Conservation (phyloP, 2,797 vertebrate species). For the Tympanoctomys barrerae region DNA sequence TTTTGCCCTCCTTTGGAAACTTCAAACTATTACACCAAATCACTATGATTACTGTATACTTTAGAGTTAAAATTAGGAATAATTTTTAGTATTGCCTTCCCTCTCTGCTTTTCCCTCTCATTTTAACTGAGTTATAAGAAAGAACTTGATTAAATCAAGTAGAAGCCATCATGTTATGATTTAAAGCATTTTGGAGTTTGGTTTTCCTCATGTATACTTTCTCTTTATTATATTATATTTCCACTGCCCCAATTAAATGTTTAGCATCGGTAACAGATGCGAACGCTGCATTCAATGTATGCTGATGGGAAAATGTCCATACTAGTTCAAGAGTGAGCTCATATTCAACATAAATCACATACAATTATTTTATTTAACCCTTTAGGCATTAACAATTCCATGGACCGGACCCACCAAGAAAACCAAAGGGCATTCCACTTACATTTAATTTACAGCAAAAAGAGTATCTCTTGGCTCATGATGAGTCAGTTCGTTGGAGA, state of each 20-base stretch:
- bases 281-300: slow-evolving; percentile 23
- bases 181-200: slow-evolving; percentile 79
- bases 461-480: neutral
- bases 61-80: slow-evolving; percentile 82
- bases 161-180: slow-evolving; percentile 79
- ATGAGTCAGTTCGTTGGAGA: neutral
- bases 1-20: slow-evolving; percentile 64
- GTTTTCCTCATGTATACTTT: slow-evolving; percentile 78
- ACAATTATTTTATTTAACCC: slow-evolving; percentile 70
- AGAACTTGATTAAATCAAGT: slow-evolving; percentile 83
- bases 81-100: slow-evolving; percentile 80
- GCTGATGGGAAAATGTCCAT: slow-evolving; percentile 70
- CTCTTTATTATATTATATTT: slow-evolving; percentile 84
- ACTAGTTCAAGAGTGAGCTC: slow-evolving; percentile 56
- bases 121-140: slow-evolving; percentile 82
- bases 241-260: slow-evolving; percentile 77
- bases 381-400: neutral
- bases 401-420: neutral
- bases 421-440: slow-evolving; percentile 33
- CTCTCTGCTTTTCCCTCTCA: slow-evolving; percentile 66
- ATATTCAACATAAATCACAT: slow-evolving; percentile 45
- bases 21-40: slow-evolving; percentile 78
- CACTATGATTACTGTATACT: slow-evolving; percentile 75
- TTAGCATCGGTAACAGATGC: slow-evolving; percentile 77
- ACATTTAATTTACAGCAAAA: neutral